Conservation (phyloP, 2,888 invertebrate genomes). For the Labia minor region DNA sequence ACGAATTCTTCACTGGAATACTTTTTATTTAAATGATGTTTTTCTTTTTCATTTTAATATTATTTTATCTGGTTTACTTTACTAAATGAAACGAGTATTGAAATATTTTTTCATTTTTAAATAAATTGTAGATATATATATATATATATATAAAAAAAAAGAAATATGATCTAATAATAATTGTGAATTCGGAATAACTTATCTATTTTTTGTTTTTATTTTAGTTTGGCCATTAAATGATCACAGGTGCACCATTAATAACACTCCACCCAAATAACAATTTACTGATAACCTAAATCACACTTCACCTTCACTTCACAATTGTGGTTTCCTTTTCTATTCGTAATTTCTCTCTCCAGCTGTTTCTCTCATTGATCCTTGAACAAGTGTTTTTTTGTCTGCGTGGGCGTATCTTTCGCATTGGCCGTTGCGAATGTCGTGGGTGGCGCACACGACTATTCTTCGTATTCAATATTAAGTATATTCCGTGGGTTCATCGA, state of each 20-base stretch:
- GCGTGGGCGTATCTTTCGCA: neutral
- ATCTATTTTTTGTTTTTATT: too few relatives aligned
- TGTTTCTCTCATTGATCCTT: neutral
- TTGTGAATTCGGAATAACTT: neutral
- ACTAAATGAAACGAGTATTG: too few relatives aligned
- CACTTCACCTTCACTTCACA: neutral
- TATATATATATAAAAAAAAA: too few relatives aligned
- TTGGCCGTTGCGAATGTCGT: neutral
- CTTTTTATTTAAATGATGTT: too few relatives aligned
- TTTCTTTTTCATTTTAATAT: too few relatives aligned
- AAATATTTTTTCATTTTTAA: too few relatives aligned
- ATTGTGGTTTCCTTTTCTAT: neutral
- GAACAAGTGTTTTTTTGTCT: neutral
- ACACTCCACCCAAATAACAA: conserved; percentile 7
- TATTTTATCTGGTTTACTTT: too few relatives aligned
- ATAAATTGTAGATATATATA: too few relatives aligned
- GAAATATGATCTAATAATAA: neutral
- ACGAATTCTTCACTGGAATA: too few relatives aligned
- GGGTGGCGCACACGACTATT: neutral
- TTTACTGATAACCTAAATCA: conserved; percentile 13
- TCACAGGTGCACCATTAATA: conserved; percentile 13
- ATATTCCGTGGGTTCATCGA: conserved; percentile 1
- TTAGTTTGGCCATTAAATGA: neutral
- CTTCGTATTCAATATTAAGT: neutral
- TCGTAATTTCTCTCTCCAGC: neutral